Base-by-base conservation (phyloP, 2,797 vertebrate species). In the Gila robusta region DNA sequence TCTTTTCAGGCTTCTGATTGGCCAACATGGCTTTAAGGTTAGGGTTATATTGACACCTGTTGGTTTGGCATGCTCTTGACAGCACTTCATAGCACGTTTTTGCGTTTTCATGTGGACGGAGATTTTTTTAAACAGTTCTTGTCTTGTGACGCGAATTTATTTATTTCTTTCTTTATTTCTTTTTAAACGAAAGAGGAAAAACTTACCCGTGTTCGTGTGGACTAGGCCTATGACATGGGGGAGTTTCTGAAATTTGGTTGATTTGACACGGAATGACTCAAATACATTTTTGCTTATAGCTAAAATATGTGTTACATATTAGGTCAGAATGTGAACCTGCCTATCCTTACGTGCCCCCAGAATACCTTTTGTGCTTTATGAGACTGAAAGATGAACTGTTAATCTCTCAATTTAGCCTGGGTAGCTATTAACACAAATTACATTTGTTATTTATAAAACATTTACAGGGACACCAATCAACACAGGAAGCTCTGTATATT, bases 401-500 rank as follows among this genome's bases (percentile, higher is more conserved):
- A 35, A 83, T 49, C 41, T 49, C 9, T 83, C 26, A 64, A 66
- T 52, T 64, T 26, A 76, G 54, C 8, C 56, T n/a, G 7, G 56
- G 28, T 76, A 26, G 56, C 35, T 66, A 74, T 49, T 76, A 49
- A 37, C 71, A 83, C 41, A 66, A 49, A 59, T 44, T 49, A 62
- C 56, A 74, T 64, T 74, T 47, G 70, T 74, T 83, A 64, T 64
- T 59, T 44, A 62, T 73, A 62, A 82, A 82, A 47, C 5, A 16
- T 83, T 83, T 83, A 74, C 41, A 76, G 28, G 14, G 39, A 47
- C 26, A 64, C 41, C 56, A 83, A 49, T 83, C 71, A 73, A 21
- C 35, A 74, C 56, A 83, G 14, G 39, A 70, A 35, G n/a, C 26
- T 64, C 28, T 74, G 59, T 77, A 64, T 76, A 67, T 69, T 54